Evolutionary conservation across 2,888 invertebrate genomes (phyloP).

Genomic region (Drosophila emarginata): DNA sequence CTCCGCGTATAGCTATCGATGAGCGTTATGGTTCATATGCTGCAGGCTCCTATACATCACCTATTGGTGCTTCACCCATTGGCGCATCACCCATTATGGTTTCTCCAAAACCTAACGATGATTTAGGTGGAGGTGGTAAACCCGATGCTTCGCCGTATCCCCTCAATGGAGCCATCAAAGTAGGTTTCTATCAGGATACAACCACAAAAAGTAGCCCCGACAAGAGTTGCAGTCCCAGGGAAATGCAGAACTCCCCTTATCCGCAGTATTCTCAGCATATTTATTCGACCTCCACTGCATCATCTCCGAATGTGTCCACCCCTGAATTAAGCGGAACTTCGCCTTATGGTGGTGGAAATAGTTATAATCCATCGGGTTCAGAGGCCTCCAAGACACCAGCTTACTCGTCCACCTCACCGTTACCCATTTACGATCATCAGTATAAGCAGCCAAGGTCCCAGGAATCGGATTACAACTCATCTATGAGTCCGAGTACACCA

Average conservation of each 20-base stretch:
- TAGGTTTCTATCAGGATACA: constrained; percentile 95
- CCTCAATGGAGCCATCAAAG: constrained; percentile 92
- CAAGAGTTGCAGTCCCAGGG: constrained; percentile 91
- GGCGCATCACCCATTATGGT: constrained; percentile 87
- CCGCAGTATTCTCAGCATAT: constrained; percentile 85
- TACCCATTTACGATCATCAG: constrained; percentile 85
- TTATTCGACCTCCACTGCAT: constrained; percentile 85
- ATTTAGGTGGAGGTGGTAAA: constrained; percentile 82
- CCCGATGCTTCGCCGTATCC: constrained; percentile 85
- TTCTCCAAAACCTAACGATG: constrained; percentile 89
- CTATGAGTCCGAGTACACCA: constrained; percentile 84
- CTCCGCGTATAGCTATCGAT: constrained; percentile 86
- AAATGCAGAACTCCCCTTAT: constrained; percentile 85
- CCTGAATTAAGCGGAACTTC: constrained; percentile 81
- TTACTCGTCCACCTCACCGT: constrained; percentile 80
- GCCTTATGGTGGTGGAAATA: constrained; percentile 80
- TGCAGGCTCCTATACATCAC: constrained; percentile 89
- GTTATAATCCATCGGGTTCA: constrained; percentile 81
- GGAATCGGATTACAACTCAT: constrained; percentile 84
- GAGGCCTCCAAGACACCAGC: constrained; percentile 81
- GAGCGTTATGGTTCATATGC: constrained; percentile 86
- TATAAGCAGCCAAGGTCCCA: constrained; percentile 84
- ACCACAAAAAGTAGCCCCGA: constrained; percentile 92
- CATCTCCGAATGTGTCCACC: constrained; percentile 84
- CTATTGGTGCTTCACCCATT: constrained; percentile 84